Conservation (phyloP, 2,113 vertebrate genomes). For the Centropristis striata region DNA sequence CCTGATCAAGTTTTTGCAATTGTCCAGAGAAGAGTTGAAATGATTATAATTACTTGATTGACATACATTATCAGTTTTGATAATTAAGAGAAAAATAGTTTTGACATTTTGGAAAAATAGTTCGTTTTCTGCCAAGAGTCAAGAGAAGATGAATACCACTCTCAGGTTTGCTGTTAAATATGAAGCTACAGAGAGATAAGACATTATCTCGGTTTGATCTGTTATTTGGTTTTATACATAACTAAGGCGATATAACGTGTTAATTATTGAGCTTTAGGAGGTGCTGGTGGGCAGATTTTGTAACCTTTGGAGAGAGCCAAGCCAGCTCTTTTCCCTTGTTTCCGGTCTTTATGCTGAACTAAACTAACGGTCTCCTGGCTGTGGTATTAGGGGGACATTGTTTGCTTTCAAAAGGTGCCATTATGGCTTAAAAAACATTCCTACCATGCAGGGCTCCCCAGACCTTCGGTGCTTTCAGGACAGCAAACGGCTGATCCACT, state of each 20-base stretch:
- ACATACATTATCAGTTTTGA: neutral
- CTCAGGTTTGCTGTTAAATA: neutral
- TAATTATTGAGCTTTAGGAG: too few species aligned
- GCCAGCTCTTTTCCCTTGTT: too few species aligned
- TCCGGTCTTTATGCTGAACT: neutral
- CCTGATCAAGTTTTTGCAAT: neutral
- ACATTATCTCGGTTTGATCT: neutral
- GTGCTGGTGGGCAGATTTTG: too few species aligned
- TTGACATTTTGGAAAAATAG: neutral
- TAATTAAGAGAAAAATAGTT: neutral
- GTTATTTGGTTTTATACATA: too few species aligned
- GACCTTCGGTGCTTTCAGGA: constrained; percentile 90
- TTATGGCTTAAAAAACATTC: neutral
- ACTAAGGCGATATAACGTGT: too few species aligned
- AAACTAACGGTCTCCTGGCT: neutral
- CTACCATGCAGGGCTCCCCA: constrained; percentile 96
- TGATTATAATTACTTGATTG: neutral
- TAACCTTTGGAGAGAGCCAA: too few species aligned
- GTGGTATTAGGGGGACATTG: neutral
- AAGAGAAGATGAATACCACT: neutral
- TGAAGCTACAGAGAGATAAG: neutral
- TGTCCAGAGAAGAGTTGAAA: neutral
- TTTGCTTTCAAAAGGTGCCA: neutral
- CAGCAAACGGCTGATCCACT: constrained; percentile 84
- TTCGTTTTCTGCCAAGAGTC: too few species aligned